Percentiles rank a stretch among this genome's conserved stretches.
These are phyloP conservation scores for Tenualosa thibaudeaui DNA, from an alignment of 2,797 vertebrate genomes.

Conservation along the genomic window DNA sequence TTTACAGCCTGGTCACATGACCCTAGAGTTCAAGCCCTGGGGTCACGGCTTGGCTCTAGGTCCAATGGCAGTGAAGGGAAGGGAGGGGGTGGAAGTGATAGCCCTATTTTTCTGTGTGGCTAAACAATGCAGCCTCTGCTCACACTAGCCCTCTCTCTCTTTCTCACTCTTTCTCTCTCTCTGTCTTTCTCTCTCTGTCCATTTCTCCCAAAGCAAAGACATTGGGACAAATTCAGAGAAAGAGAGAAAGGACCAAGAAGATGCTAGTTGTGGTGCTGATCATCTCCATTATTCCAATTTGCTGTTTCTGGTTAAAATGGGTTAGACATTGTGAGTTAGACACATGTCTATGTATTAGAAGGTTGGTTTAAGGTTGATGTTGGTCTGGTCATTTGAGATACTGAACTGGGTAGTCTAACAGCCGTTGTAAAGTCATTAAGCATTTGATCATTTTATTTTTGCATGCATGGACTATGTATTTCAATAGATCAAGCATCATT, in stretches of 20 bases:
- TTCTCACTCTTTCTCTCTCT: constrained; percentile 37
- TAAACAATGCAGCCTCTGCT: constrained; percentile 73
- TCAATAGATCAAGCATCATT: neutral
- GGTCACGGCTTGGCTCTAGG: constrained; percentile 86
- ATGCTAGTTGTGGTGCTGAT: neutral
- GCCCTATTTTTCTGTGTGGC: constrained; percentile 78
- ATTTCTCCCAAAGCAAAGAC: neutral
- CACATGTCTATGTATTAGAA: neutral
- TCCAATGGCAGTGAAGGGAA: constrained; percentile 83
- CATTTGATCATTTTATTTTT: neutral
- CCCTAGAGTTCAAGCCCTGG: constrained; percentile 89
- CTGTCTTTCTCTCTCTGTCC: neutral
- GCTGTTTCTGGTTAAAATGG: neutral
- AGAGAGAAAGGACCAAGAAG: neutral
- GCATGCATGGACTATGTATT: neutral
- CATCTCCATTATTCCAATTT: neutral
- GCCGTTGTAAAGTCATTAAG: too few species aligned
- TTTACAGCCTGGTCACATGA: constrained; percentile 92
- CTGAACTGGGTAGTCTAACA: neutral
- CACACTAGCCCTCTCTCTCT: constrained; percentile 63
- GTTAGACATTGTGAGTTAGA: neutral
- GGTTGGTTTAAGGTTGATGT: neutral
- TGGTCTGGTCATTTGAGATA: neutral
- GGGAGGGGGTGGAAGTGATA: constrained; percentile 83
- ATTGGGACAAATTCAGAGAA: neutral